phyloP scores from a whole-genome alignment of 2,797 vertebrate species.

The Fratercula arctica region DNA sequence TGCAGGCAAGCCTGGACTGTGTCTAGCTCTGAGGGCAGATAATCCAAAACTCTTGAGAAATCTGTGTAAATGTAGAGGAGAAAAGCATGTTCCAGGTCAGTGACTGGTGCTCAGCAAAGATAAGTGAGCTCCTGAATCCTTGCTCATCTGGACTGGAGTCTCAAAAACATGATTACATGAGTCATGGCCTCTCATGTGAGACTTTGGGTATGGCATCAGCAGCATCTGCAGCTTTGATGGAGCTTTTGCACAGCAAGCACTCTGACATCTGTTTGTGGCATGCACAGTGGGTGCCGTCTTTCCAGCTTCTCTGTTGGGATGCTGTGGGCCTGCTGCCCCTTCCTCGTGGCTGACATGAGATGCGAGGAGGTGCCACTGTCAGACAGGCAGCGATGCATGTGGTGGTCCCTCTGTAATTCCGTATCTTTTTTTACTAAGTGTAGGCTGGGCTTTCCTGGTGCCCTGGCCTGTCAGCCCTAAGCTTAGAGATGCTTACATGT shows the following conservation, averaged over 20 bases:
- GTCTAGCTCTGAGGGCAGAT: neutral
- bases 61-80: neutral
- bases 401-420: neutral
- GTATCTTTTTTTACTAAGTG: neutral
- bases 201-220: neutral
- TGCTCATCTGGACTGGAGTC: neutral
- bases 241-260: neutral
- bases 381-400: neutral
- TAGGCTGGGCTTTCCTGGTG: neutral
- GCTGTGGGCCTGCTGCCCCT: neutral
- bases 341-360: neutral
- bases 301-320: neutral
- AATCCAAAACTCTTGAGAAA: neutral
- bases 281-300: neutral
- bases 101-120: neutral
- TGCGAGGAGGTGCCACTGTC: neutral
- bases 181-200: constrained; percentile 25
- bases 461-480: neutral
- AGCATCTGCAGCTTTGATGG: constrained; percentile 49
- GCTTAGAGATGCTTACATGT: neutral
- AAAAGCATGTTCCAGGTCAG: neutral
- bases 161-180: neutral
- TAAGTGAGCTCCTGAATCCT: neutral
- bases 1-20: neutral
- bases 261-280: constrained; percentile 44